These are phyloP conservation scores for Mimumesa dahlbomi DNA, from an alignment of 2,888 invertebrate species.

Conservation along the genomic window DNA sequence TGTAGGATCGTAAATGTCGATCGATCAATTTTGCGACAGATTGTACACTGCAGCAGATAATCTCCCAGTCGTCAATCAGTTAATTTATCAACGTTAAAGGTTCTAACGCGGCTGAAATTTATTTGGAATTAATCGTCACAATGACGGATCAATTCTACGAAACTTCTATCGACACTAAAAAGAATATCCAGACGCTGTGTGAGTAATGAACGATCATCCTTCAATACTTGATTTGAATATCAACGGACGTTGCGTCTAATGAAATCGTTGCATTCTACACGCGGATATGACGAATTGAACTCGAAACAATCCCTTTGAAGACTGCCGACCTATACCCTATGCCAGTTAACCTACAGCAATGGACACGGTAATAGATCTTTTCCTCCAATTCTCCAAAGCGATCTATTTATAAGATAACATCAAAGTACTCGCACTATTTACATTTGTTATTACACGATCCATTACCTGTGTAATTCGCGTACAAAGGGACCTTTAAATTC, in stretches of 20 bases:
- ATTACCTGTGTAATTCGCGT: too few relatives aligned
- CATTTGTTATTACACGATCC: too few relatives aligned
- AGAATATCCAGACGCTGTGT: too few relatives aligned
- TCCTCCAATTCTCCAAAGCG: neutral
- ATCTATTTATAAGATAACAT: too few relatives aligned
- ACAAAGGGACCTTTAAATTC: too few relatives aligned
- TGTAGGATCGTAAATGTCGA: neutral
- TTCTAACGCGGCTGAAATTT: too few relatives aligned
- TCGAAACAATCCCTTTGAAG: neutral
- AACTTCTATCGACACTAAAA: conserved; percentile 7
- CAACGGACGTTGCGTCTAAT: neutral
- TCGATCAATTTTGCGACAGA: conserved; percentile 13
- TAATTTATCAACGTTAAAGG: conserved; percentile 27
- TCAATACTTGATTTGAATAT: neutral
- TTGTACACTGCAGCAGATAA: conserved; percentile 4
- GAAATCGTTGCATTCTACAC: neutral
- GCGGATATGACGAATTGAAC: neutral
- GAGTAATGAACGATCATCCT: neutral
- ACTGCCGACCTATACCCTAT: neutral
- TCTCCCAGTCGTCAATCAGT: neutral
- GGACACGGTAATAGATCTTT: neutral
- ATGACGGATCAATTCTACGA: conserved; percentile 5
- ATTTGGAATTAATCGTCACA: conserved; percentile 6
- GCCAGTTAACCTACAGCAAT: neutral
- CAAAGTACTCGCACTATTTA: too few relatives aligned